Base-by-base conservation (phyloP, 2,888 invertebrate genomes). In the Drosophila subsilvestris region DNA sequence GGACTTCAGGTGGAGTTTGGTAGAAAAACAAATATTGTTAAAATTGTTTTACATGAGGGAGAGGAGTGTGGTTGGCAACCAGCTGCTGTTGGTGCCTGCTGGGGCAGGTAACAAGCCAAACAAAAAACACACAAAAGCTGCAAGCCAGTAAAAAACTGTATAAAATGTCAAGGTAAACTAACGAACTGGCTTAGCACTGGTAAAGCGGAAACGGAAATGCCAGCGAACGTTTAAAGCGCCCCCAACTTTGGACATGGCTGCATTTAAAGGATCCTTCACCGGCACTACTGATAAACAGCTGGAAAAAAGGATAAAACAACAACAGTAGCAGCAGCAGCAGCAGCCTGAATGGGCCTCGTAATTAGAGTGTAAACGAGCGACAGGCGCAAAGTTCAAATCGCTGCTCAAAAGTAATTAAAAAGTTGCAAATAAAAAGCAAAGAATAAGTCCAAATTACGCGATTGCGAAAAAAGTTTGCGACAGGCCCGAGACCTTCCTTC, bases 111-210 rank as follows among this genome's bases (percentile, higher is more conserved):
- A 53, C 58, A 60, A 65, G 59, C 68, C 53, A 58, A 78, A 66
- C 56, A 65, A 53, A 62, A 7, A n/a, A 54, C 42, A 71, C 44
- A 57, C 54, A 59, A 55, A 59, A 56, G 42, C 43, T 43, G 51
- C 20, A 32, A 17, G 55, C 49, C 53, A 60, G 57, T 73, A 82
- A 74, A 82, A 77, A 78, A 72, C 63, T 55, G 59, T 53, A 55
- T 63, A 74, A 87, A 87, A 86, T 87, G 88, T 86, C 89, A 86
- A 86, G 86, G 89, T 86, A 88, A 87, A 80, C 77, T 75, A 79
- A 86, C 72, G 76, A 83, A 76, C 76, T 76, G 76, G 75, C 79
- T 82, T 76, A 69, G 76, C 32, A 47, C 45, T 51, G 53, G 59
- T 50, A 54, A 27, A 61, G 48, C 86, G 86, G 84, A 86, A 88